phyloP scores from a whole-genome alignment of 2,888 invertebrate genomes.

The Auanema sp. region DNA sequence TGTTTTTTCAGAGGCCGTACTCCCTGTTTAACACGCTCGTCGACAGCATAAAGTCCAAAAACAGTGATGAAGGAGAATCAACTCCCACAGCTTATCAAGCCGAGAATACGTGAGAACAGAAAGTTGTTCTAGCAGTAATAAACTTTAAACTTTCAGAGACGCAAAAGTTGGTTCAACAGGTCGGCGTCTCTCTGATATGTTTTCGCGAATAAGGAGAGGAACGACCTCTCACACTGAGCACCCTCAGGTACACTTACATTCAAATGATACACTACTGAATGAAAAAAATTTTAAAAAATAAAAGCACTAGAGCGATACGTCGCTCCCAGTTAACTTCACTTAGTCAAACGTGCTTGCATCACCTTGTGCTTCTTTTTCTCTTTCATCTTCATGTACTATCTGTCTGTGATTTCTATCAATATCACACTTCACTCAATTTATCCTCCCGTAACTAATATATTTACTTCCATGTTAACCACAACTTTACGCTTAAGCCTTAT shows the following conservation, averaged over 20 bases:
- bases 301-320: too few relatives aligned
- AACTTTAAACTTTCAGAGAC: slow-evolving; percentile 20
- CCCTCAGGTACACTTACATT: slow-evolving; percentile 27
- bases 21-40: slow-evolving; percentile 61
- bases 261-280: too few relatives aligned
- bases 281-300: too few relatives aligned
- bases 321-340: too few relatives aligned
- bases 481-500: too few relatives aligned
- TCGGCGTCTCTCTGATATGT: slow-evolving; percentile 59
- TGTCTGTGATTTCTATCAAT: too few relatives aligned
- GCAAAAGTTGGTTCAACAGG: slow-evolving; percentile 36
- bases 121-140: not conserved
- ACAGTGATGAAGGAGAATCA: slow-evolving; percentile 53
- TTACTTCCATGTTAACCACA: too few relatives aligned
- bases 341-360: too few relatives aligned
- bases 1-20: slow-evolving; percentile 36
- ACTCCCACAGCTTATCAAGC: slow-evolving; percentile 36
- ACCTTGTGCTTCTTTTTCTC: too few relatives aligned
- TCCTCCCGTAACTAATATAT: too few relatives aligned
- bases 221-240: slow-evolving; percentile 34
- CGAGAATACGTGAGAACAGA: slow-evolving; percentile 11
- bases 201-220: slow-evolving; percentile 50
- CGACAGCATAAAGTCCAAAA: slow-evolving; percentile 62
- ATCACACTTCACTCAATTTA: too few relatives aligned
- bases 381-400: too few relatives aligned